A percentile compares a stretch with the other conserved stretches of the same genome.
Evolutionary conservation across 2,888 invertebrate species (phyloP).

Genomic region (Melangyna quadrimaculata): DNA sequence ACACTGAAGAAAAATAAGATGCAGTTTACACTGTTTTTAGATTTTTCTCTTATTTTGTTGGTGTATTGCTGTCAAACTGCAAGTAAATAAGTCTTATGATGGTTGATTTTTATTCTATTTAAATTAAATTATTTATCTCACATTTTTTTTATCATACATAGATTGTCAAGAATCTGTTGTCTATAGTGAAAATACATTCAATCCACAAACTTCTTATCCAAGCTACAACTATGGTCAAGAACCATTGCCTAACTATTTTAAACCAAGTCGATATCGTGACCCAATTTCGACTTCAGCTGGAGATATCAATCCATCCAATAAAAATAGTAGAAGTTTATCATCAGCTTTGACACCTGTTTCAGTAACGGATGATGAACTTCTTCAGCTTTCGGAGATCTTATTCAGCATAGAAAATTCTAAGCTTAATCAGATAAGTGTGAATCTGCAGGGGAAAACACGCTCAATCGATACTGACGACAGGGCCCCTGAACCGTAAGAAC

Average conservation of each 20-base stretch:
- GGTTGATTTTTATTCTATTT: neutral
- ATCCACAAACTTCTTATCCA: neutral
- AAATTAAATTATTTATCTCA: neutral
- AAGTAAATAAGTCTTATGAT: slow-evolving; percentile 7
- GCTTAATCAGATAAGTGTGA: slow-evolving; percentile 85
- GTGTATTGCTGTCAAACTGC: slow-evolving; percentile 15
- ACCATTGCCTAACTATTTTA: no score
- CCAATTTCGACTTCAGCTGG: neutral
- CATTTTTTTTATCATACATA: neutral
- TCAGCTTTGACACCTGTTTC: slow-evolving; percentile 76
- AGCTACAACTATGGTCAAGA: no score
- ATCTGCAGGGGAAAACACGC: slow-evolving; percentile 88
- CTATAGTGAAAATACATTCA: neutral
- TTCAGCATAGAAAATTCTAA: slow-evolving; percentile 90
- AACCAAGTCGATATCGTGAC: neutral
- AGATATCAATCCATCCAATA: neutral
- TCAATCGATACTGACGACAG: slow-evolving; percentile 87
- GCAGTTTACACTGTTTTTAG: slow-evolving; percentile 16
- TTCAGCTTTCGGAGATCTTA: slow-evolving; percentile 87
- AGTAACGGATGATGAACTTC: slow-evolving; percentile 85
- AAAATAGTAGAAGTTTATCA: neutral
- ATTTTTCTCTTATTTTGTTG: slow-evolving; percentile 16
- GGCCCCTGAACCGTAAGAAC: slow-evolving; percentile 88
- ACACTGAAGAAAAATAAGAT: slow-evolving; percentile 8
- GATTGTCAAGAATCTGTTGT: slow-evolving; percentile 27